These are phyloP conservation scores for Ophiothrix spiculata DNA, from an alignment of 35 echinoderm and acorn worm species.

Conservation along the genomic window DNA sequence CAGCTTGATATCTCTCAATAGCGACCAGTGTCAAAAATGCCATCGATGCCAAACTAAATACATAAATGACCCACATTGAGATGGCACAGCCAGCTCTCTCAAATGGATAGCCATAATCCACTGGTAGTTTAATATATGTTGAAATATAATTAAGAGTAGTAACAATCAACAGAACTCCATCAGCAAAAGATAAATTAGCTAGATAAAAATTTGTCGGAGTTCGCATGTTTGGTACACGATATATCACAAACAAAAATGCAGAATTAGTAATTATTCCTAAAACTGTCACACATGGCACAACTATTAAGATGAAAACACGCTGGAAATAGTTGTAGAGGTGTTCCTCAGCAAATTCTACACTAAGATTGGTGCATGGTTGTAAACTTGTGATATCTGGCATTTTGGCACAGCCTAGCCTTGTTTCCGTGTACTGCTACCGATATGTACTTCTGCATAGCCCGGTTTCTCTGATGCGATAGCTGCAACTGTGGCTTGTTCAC, in stretches of 20 bases:
- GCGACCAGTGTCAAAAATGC: background rate
- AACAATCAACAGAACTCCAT: conserved; percentile 50
- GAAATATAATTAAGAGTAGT: background rate
- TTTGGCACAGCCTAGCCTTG: too few relatives aligned
- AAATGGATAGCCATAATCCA: background rate
- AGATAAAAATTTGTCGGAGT: conserved; percentile 85
- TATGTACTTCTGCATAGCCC: too few relatives aligned
- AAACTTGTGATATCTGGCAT: too few relatives aligned
- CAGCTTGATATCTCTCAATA: background rate
- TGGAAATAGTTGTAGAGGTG: background rate
- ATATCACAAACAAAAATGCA: conserved; percentile 68
- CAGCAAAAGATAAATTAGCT: conserved; percentile 60
- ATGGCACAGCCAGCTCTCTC: background rate
- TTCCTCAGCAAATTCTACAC: background rate
- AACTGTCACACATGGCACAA: background rate
- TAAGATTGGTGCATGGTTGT: too few relatives aligned
- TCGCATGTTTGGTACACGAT: conserved; percentile 63
- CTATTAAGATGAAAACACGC: background rate
- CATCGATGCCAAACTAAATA: background rate
- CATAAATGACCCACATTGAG: background rate
- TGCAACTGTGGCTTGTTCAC: too few relatives aligned
- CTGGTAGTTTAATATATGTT: background rate
- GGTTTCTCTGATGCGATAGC: too few relatives aligned
- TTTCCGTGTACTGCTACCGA: too few relatives aligned
- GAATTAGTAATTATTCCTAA: background rate